phyloP scores from a whole-genome alignment of 1,140 invertebrate genomes.

The Drosophila suzukii region DNA sequence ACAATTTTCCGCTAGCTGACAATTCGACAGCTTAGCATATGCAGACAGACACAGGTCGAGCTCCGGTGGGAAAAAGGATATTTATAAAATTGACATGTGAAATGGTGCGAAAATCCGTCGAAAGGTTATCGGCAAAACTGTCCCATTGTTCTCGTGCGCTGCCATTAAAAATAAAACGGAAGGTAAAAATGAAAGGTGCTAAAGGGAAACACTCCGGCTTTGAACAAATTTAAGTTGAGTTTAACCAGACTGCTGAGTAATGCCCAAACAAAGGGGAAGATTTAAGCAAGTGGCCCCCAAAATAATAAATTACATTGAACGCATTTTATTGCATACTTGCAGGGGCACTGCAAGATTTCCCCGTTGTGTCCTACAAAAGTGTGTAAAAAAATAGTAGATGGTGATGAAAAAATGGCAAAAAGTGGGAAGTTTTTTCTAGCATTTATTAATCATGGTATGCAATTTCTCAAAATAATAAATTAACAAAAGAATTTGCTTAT shows the following conservation, averaged over 20 bases:
- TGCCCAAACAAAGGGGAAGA: conserved; percentile 1
- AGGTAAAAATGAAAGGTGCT: conserved; percentile 17
- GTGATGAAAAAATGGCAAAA: background rate
- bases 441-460: too few species aligned
- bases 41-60: conserved; percentile 23
- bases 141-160: conserved; percentile 24
- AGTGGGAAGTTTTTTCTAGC: background rate
- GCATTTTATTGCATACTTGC: conserved; percentile 53
- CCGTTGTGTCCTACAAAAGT: background rate
- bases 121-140: conserved; percentile 40
- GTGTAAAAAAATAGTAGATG: background rate
- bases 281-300: conserved; percentile 11
- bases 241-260: conserved; percentile 22
- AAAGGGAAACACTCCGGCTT: conserved; percentile 8
- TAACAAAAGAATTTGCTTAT: background rate
- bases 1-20: conserved; percentile 39
- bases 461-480: background rate
- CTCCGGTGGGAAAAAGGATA: conserved; percentile 2
- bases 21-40: conserved; percentile 42
- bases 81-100: conserved; percentile 33
- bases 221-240: conserved; percentile 27
- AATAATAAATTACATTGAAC: conserved; percentile 54
- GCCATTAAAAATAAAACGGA: conserved; percentile 9
- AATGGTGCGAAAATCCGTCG: conserved; percentile 52
- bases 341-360: conserved; percentile 18